A percentile compares a stretch with the other conserved stretches of the same genome.
Conservation (phyloP, 2,797 vertebrate species). For the Antennarius maculatus region DNA sequence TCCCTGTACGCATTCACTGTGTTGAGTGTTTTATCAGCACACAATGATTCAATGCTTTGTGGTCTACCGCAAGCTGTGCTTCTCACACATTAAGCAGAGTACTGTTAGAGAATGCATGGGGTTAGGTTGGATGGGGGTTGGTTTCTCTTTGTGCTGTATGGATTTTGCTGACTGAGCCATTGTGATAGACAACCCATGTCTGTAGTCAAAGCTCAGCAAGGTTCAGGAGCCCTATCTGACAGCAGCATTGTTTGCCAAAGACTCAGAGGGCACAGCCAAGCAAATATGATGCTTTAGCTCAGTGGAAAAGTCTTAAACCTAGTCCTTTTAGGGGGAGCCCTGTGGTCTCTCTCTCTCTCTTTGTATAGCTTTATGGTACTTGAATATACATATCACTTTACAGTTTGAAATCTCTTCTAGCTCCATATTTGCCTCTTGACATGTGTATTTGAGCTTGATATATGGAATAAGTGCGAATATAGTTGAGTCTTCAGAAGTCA, state of each 20-base stretch:
- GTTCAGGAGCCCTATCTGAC: conserved; percentile 52
- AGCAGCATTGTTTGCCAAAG: conserved; percentile 56
- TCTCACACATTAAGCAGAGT: conserved; percentile 76
- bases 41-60: conserved; percentile 75
- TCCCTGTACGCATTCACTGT: conserved; percentile 51
- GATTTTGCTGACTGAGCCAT: conserved; percentile 70
- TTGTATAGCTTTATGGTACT: not conserved
- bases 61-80: conserved; percentile 74
- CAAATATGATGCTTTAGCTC: conserved; percentile 42
- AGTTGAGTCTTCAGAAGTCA: conserved; percentile 43
- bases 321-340: conserved; percentile 38
- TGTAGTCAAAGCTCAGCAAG: conserved; percentile 57
- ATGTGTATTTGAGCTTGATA: conserved; percentile 27
- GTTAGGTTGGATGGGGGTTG: conserved; percentile 38
- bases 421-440: conserved; percentile 39
- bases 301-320: conserved; percentile 27
- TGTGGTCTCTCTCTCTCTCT: conserved; percentile 8
- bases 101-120: conserved; percentile 66
- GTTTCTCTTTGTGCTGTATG: conserved; percentile 54
- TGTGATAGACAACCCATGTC: conserved; percentile 60
- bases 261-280: conserved; percentile 39
- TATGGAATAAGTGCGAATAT: conserved; percentile 43
- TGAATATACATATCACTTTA: conserved; percentile 2
- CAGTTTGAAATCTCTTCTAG: conserved; percentile 40
- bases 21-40: conserved; percentile 78